phyloP scores from a whole-genome alignment of 2,888 invertebrate genomes.

The Drosophila nigricruria region DNA sequence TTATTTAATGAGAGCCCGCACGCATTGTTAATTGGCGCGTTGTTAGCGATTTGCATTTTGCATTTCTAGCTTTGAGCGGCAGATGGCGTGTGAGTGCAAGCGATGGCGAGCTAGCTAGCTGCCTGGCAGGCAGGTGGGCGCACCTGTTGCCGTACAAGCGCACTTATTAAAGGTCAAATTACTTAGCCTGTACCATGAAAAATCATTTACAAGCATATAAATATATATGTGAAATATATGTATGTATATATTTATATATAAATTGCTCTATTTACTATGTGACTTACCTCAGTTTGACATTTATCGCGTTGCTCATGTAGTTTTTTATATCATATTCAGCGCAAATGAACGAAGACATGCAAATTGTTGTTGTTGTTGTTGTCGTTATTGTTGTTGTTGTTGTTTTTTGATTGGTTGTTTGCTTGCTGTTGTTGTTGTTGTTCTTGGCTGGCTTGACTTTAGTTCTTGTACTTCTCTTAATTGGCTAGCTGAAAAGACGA shows the following conservation, averaged over 20 bases:
- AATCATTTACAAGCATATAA: background rate
- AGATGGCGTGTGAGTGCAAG: constrained; percentile 1
- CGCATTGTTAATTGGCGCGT: constrained; percentile 22
- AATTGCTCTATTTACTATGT: background rate
- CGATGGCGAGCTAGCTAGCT: background rate
- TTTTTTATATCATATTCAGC: constrained; percentile 80
- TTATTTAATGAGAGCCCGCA: constrained; percentile 6
- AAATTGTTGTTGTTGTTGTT: constrained; percentile 60
- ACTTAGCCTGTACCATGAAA: constrained; percentile 33
- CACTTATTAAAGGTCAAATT: constrained; percentile 61
- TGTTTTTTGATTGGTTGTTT: constrained; percentile 15
- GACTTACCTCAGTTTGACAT: constrained; percentile 83
- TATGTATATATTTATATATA: background rate
- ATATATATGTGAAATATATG: background rate
- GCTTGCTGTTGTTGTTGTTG: constrained; percentile 5
- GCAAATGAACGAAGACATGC: constrained; percentile 80
- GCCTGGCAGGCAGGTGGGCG: constrained; percentile 20
- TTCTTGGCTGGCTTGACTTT: constrained; percentile 9
- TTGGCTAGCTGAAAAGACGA: constrained; percentile 40
- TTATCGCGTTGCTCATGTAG: constrained; percentile 80
- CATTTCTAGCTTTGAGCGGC: constrained; percentile 14
- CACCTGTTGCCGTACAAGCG: constrained; percentile 65
- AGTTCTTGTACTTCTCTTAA: constrained; percentile 11
- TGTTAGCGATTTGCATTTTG: constrained; percentile 29
- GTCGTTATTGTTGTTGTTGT: constrained; percentile 41